Conservation (phyloP, 2,113 vertebrate genomes). For the Nothobranchius kuhntae region DNA sequence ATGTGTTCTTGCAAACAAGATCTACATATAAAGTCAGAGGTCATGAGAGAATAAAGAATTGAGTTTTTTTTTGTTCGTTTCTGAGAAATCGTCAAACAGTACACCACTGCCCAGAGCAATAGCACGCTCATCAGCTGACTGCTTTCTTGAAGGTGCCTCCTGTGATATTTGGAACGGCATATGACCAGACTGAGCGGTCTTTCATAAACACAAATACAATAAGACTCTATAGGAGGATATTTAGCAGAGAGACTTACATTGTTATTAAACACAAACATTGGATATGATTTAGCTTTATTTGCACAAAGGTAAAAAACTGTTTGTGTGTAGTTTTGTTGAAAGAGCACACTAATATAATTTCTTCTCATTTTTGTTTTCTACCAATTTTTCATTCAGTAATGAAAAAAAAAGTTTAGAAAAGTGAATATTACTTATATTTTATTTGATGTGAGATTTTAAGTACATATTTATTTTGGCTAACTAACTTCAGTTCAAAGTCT, state of each 20-base stretch:
- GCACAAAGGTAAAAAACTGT: too few relatives aligned
- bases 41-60: neutral
- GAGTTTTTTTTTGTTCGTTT: neutral
- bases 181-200: neutral
- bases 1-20: too few relatives aligned
- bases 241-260: too few relatives aligned
- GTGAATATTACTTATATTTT: too few relatives aligned
- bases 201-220: neutral
- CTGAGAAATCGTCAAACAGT: neutral
- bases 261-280: too few relatives aligned
- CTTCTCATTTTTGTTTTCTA: neutral
- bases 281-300: too few relatives aligned
- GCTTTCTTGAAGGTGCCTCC: neutral
- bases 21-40: neutral
- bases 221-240: neutral
- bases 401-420: constrained; percentile 6
- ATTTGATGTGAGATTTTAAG: too few relatives aligned
- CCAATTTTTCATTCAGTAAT: constrained; percentile 12
- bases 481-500: neutral
- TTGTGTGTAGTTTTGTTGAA: too few relatives aligned
- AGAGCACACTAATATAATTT: neutral
- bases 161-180: neutral
- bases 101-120: neutral
- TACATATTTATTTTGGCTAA: neutral
- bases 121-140: neutral